A percentile compares a stretch with the other conserved stretches of the same genome.
phyloP scores from a whole-genome alignment of 2,888 invertebrate genomes.

The Acholoe squamosa region DNA sequence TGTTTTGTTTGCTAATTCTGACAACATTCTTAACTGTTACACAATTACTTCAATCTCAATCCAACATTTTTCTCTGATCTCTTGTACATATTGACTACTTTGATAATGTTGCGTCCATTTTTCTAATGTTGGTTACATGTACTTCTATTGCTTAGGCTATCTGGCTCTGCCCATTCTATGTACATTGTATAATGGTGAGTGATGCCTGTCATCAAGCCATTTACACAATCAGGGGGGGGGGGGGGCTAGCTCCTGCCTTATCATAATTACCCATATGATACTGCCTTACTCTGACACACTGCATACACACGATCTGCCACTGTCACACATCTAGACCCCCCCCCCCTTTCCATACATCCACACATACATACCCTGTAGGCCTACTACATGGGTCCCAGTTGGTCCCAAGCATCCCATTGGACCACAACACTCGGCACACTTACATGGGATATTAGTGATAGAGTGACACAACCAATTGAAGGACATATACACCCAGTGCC shows the following conservation, averaged over 20 bases:
- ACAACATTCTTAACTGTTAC: too few relatives aligned
- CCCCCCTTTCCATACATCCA: not conserved
- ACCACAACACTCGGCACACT: not conserved
- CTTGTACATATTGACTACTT: too few relatives aligned
- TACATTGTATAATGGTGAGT: not conserved
- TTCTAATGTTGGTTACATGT: too few relatives aligned
- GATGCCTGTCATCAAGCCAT: not conserved
- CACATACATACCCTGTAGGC: not conserved
- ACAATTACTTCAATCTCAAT: too few relatives aligned
- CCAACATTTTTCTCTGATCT: too few relatives aligned
- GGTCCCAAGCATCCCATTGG: not conserved
- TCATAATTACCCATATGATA: constrained; percentile 27
- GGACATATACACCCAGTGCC: not conserved
- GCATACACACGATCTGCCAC: not conserved
- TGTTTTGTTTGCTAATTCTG: too few relatives aligned
- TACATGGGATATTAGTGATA: not conserved
- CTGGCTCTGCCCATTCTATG: not conserved
- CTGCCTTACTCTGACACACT: not conserved
- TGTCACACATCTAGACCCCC: not conserved
- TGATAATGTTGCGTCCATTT: too few relatives aligned
- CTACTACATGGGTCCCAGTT: not conserved
- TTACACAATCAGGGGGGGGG: not conserved
- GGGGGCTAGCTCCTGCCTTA: not conserved
- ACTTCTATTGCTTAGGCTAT: not conserved
- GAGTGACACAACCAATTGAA: too few relatives aligned